Evolutionary conservation across 2,797 vertebrate genomes (phyloP).

Genomic region (Myioborus miniatus): DNA sequence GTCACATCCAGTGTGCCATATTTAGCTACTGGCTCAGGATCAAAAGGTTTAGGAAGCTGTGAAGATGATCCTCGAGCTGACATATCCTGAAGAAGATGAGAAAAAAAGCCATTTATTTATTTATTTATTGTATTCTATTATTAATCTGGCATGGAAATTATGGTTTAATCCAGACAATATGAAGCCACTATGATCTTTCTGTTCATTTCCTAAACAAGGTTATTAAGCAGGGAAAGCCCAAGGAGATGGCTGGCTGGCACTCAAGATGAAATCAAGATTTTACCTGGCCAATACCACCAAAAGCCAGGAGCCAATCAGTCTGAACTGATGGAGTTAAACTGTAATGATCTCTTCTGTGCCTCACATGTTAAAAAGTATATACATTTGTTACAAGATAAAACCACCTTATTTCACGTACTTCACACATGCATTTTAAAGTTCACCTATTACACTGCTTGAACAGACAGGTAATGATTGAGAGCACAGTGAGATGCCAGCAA

Average conservation of each 20-base stretch:
- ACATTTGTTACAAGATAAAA: neutral
- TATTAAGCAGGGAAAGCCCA: neutral
- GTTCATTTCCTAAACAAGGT: constrained; percentile 17
- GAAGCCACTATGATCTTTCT: neutral
- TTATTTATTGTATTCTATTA: constrained; percentile 44
- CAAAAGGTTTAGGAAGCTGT: constrained; percentile 91
- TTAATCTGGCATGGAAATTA: constrained; percentile 1
- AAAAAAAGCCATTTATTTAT: neutral
- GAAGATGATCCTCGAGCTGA: constrained; percentile 91
- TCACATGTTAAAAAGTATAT: neutral
- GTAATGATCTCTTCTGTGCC: neutral
- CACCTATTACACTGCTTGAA: neutral
- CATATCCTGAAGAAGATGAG: constrained; percentile 81
- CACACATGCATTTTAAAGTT: neutral
- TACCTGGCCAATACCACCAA: neutral
- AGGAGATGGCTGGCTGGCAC: neutral
- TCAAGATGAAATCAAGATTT: neutral
- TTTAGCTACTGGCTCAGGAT: constrained; percentile 89
- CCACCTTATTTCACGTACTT: neutral
- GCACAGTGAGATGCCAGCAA: neutral
- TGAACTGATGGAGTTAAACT: neutral
- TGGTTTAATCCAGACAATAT: neutral
- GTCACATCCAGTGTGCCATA: constrained; percentile 94
- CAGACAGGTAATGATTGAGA: neutral
- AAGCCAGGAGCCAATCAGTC: neutral